Percentiles rank a stretch among this genome's conserved stretches.
phyloP scores from a whole-genome alignment of 2,113 vertebrate species.

The Polypterus senegalus region DNA sequence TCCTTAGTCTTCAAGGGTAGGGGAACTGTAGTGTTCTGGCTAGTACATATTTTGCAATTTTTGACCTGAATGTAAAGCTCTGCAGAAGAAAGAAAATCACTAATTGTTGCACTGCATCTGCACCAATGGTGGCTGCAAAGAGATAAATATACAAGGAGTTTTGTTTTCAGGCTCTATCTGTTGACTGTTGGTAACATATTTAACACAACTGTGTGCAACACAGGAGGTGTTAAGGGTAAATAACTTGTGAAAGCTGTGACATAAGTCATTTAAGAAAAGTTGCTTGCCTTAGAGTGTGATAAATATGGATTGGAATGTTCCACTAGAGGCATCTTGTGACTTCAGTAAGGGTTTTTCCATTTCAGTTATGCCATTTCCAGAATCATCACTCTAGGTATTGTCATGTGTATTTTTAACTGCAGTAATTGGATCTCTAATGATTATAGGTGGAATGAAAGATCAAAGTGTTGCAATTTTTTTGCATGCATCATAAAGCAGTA shows the following conservation, averaged over 20 bases:
- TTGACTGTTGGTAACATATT: too few species aligned
- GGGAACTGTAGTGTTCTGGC: too few species aligned
- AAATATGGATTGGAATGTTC: background rate
- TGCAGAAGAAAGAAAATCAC: too few species aligned
- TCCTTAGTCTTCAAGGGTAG: too few species aligned
- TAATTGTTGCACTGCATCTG: too few species aligned
- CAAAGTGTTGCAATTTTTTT: background rate
- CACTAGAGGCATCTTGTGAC: slow-evolving; percentile 14
- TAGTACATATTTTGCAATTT: too few species aligned
- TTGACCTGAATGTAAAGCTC: too few species aligned
- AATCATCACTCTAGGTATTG: slow-evolving; percentile 15
- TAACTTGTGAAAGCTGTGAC: background rate
- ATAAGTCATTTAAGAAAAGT: background rate
- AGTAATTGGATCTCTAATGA: slow-evolving; percentile 11
- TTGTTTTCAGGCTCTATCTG: too few species aligned
- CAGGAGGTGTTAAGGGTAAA: background rate
- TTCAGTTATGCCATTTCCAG: slow-evolving; percentile 7
- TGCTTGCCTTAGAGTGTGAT: background rate
- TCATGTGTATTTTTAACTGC: slow-evolving; percentile 22
- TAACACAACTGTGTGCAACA: too few species aligned
- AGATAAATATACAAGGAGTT: too few species aligned
- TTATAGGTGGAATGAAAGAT: background rate
- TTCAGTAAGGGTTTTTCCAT: slow-evolving; percentile 7
- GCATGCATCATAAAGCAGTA: too few species aligned
- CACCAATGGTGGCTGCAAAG: too few species aligned